A percentile compares a stretch with the other conserved stretches of the same genome.
Evolutionary conservation across 2,888 invertebrate species (phyloP).

Genomic region (Hyposoter didymator): DNA sequence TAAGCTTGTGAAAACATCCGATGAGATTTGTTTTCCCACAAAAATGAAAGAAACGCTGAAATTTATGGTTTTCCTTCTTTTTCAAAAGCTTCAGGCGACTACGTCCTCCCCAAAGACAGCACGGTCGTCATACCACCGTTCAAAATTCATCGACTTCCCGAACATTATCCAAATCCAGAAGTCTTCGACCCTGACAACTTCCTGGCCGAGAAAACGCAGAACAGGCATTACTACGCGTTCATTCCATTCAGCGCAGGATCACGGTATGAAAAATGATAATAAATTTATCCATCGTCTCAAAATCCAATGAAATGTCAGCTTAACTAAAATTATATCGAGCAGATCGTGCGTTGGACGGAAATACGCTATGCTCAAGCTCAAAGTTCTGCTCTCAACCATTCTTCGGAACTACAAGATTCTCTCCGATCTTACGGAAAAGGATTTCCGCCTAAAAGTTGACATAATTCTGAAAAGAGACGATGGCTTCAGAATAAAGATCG

Average conservation of each 20-base stretch:
- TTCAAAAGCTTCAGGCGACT: slow-evolving; percentile 87
- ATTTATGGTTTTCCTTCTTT: slow-evolving; percentile 52
- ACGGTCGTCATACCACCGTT: slow-evolving; percentile 89
- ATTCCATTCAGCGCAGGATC: slow-evolving; percentile 94
- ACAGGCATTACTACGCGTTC: slow-evolving; percentile 92
- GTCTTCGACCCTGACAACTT: slow-evolving; percentile 94
- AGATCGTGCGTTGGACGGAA: slow-evolving; percentile 90
- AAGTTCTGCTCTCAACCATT: slow-evolving; percentile 91
- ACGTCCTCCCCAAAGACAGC: slow-evolving; percentile 89
- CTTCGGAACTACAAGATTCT: slow-evolving; percentile 90
- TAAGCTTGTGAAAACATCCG: slow-evolving; percentile 80
- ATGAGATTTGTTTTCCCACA: background rate
- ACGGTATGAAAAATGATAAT: slow-evolving; percentile 81
- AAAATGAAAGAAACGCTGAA: background rate
- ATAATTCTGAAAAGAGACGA: slow-evolving; percentile 92
- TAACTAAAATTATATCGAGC: slow-evolving; percentile 22
- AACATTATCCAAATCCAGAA: slow-evolving; percentile 91
- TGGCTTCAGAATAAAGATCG: slow-evolving; percentile 90
- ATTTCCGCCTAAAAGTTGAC: slow-evolving; percentile 90
- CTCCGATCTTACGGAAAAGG: slow-evolving; percentile 88
- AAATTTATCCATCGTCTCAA: background rate
- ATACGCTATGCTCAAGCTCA: slow-evolving; percentile 92
- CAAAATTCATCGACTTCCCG: slow-evolving; percentile 89
- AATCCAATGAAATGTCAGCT: background rate
- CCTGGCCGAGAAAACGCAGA: slow-evolving; percentile 91